Evolutionary conservation across 2,888 invertebrate genomes (phyloP).

Genomic region (Pherbina coryleti): DNA sequence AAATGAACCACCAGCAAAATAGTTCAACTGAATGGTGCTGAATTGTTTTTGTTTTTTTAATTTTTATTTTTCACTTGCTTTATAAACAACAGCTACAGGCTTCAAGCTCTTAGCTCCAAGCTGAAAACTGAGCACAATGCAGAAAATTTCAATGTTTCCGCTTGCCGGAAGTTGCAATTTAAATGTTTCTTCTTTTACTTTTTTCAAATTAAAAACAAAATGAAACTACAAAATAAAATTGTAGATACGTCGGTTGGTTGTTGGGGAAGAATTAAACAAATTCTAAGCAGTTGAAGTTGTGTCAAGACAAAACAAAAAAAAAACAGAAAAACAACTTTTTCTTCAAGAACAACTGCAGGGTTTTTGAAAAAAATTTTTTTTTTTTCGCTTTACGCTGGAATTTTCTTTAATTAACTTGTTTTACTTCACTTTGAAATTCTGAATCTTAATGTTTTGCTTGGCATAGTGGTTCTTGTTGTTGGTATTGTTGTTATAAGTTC

Average conservation of each 20-base stretch:
- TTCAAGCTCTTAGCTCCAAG: neutral
- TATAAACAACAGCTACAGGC: neutral
- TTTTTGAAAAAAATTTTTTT: constrained; percentile 34
- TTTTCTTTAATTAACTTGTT: constrained; percentile 53
- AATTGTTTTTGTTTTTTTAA: constrained; percentile 36
- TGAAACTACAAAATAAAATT: too few species aligned
- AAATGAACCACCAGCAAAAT: neutral
- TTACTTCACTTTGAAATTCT: constrained; percentile 30
- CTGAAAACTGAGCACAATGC: constrained; percentile 2
- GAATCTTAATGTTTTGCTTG: neutral
- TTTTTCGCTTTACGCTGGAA: constrained; percentile 42
- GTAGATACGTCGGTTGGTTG: too few species aligned
- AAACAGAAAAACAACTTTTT: too few species aligned
- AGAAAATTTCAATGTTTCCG: constrained; percentile 52
- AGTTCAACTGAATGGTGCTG: neutral
- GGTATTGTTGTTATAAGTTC: neutral
- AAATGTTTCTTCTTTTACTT: constrained; percentile 36
- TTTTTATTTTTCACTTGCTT: neutral
- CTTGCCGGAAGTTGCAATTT: constrained; percentile 58
- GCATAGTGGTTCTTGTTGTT: neutral
- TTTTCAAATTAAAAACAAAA: constrained; percentile 27
- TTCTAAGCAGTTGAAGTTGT: too few species aligned
- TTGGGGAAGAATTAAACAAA: too few species aligned
- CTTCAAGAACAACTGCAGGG: neutral
- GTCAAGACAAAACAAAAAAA: too few species aligned